Conservation (phyloP, 2,888 invertebrate genomes). For the Tanaodytes sp. region DNA sequence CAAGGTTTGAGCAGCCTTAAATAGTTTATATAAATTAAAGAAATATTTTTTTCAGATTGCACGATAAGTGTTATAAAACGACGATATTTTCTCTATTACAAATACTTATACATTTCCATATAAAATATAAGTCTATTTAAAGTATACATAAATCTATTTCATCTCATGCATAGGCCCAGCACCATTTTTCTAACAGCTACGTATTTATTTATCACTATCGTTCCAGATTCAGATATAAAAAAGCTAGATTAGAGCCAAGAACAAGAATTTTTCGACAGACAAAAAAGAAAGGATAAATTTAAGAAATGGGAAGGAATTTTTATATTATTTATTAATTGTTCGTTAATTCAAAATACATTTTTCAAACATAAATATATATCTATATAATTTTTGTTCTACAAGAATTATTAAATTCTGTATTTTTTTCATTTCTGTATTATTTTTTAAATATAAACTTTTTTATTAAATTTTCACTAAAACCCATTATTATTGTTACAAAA, state of each 20-base stretch:
- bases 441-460: too few species aligned
- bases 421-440: too few species aligned
- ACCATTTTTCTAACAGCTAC: constrained; percentile 61
- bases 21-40: too few species aligned
- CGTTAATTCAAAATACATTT: constrained; percentile 22
- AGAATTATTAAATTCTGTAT: too few species aligned
- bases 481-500: background rate
- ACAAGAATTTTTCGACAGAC: too few species aligned
- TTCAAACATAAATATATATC: background rate
- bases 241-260: background rate
- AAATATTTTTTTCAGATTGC: too few species aligned
- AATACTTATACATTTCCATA: too few species aligned
- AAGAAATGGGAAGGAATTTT: constrained; percentile 2
- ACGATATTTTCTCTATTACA: too few species aligned
- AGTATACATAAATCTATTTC: too few species aligned
- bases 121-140: too few species aligned
- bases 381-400: constrained; percentile 7
- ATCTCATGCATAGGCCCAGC: constrained; percentile 67
- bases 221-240: constrained; percentile 27
- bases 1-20: too few species aligned
- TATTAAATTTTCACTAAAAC: background rate
- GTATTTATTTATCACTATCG: constrained; percentile 64
- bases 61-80: too few species aligned
- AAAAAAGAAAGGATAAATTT: background rate
- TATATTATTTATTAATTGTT: constrained; percentile 26